A percentile compares a stretch with the other conserved stretches of the same genome.
phyloP scores from a whole-genome alignment of 2,113 vertebrate genomes.

The Pseudopodoces humilis region DNA sequence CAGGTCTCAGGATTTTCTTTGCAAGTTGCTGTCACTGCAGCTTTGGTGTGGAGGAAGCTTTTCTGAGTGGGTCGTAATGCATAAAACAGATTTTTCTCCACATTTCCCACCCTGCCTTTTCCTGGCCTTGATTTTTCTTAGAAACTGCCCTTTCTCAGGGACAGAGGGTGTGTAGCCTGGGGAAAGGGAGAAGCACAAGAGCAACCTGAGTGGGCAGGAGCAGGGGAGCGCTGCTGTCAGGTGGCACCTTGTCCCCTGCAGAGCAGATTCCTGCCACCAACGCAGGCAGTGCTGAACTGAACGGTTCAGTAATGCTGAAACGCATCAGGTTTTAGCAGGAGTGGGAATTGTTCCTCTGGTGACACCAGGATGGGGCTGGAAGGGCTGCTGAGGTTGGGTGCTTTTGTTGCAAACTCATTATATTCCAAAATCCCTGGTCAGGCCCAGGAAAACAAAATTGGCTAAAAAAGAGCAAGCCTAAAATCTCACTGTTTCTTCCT shows the following conservation, averaged over 20 bases:
- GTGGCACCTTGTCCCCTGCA: background rate
- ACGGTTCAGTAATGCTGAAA: background rate
- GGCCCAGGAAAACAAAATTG: background rate
- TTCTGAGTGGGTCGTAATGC: background rate
- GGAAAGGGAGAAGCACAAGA: background rate
- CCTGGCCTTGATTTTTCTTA: background rate
- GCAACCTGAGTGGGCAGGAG: background rate
- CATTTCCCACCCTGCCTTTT: background rate
- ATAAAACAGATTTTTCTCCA: background rate
- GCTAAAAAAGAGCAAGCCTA: background rate
- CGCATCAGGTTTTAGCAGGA: background rate
- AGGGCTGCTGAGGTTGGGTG: background rate
- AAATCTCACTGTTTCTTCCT: background rate
- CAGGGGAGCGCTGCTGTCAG: fast-evolving
- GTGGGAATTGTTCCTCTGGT: background rate
- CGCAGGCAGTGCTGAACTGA: background rate
- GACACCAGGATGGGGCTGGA: background rate
- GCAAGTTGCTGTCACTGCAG: background rate
- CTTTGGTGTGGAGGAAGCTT: background rate
- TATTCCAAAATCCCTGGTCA: background rate
- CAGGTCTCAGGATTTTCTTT: background rate
- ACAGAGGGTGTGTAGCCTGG: background rate
- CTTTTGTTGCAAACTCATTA: background rate
- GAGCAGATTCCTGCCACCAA: background rate
- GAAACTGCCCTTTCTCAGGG: background rate